Evolutionary conservation across 2,888 invertebrate genomes (phyloP), one percentile per base, ranked within the genome.

Genomic region (Lypha dubia): DNA sequence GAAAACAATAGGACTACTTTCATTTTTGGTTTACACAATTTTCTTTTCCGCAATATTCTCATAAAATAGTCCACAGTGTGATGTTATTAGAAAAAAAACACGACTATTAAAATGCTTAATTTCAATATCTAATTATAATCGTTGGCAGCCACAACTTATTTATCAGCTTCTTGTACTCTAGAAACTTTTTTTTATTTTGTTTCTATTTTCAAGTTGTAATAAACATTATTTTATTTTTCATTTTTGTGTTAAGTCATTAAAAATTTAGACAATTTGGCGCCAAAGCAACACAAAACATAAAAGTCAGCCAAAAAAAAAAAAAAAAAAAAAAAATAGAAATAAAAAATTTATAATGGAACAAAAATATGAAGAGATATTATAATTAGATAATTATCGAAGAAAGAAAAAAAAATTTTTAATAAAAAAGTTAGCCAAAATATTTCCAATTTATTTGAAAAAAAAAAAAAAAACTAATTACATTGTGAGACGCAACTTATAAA

Each of bases 231-330:
- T 70, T 32, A 6, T 24, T 17, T 76, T 22, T 28, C 11, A n/a
- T 35, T 9, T 32, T 53, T 6, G 4, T 60, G 46, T 58, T 46
- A 71, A 63, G 63, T 44, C 79, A 71, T 71, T 65, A 63, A 65
- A 35, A 73, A 24, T 65, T 65, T 38, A 44, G 79, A 20, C 79
- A 71, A 65, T 65, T 58, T 71, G 79, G 71, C 79, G 63, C 24
- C 41, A 4, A 44, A 63, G 24, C 15, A 44, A 15, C 22, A 71
- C 17, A 56, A 1, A 49, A 58, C 28, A 46, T 1, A 51, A 44
- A 32, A 60, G 13, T 63, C 0, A 51, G 9, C 7, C 5, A 44
- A 5, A 3, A 44, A 13, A 38, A 38, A 5, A 4, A 6, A 24
- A 65, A 4, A 11, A n/a, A 28, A 24, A 3, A 28, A 1, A 17